Conservation (phyloP, 2,888 invertebrate genomes). For the Ormyrus pomaceus region DNA sequence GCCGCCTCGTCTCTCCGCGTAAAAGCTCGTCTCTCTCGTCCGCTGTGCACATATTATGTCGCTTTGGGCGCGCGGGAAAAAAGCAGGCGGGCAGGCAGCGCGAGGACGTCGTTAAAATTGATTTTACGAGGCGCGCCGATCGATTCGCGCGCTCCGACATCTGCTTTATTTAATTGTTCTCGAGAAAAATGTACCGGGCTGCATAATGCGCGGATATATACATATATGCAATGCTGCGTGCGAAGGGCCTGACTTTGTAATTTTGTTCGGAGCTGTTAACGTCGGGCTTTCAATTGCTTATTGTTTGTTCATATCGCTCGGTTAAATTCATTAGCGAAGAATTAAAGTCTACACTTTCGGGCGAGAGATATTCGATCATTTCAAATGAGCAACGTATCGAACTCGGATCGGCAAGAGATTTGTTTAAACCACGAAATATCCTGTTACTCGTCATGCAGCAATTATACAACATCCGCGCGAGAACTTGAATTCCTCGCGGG, state of each 20-base stretch:
- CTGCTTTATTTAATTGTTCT: conserved; percentile 46
- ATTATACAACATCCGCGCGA: too few species aligned
- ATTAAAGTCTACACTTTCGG: too few species aligned
- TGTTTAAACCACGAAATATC: too few species aligned
- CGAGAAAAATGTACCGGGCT: conserved; percentile 16
- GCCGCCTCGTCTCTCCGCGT: not conserved
- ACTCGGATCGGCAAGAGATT: too few species aligned
- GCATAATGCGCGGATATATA: too few species aligned
- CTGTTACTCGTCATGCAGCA: too few species aligned
- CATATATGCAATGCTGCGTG: too few species aligned
- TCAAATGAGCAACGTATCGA: too few species aligned
- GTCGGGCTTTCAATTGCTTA: not conserved
- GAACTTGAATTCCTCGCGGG: too few species aligned
- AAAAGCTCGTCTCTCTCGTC: not conserved
- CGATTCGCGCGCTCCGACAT: conserved; percentile 4
- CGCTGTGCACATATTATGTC: not conserved
- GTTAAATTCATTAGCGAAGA: too few species aligned
- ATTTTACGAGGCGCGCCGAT: conserved; percentile 26
- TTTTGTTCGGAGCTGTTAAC: not conserved
- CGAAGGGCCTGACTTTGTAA: not conserved
- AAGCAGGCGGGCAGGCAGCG: not conserved
- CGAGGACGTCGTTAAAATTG: conserved; percentile 33
- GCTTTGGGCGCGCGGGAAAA: conserved; percentile 2
- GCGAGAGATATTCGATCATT: too few species aligned
- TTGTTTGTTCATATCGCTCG: not conserved